phyloP scores from a whole-genome alignment of 2,797 vertebrate genomes.

The Huso huso region DNA sequence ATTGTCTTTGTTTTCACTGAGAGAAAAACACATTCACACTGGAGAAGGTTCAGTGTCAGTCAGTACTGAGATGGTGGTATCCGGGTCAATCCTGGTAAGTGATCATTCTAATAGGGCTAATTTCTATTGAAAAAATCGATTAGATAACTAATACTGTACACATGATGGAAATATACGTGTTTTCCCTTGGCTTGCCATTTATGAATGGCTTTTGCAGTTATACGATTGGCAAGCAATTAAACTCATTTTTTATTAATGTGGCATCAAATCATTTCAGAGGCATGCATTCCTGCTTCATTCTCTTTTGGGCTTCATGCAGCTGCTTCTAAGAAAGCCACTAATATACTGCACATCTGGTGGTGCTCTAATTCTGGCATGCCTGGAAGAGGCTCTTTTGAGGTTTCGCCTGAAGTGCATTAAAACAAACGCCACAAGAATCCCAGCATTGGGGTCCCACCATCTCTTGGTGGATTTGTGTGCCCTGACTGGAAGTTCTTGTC shows the following conservation, averaged over 20 bases:
- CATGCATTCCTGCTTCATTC: neutral
- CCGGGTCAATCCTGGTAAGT: too few relatives aligned
- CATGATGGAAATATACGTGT: slow-evolving; percentile 13
- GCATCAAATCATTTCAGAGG: slow-evolving; percentile 19
- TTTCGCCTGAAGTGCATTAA: slow-evolving; percentile 36
- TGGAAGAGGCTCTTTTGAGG: slow-evolving; percentile 41
- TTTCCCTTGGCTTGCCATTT: slow-evolving; percentile 16
- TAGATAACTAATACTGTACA: slow-evolving; percentile 26
- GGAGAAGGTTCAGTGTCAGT: slow-evolving; percentile 24
- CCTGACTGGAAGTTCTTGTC: slow-evolving; percentile 37
- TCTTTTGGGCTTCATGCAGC: slow-evolving; percentile 17
- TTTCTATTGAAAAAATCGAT: slow-evolving; percentile 27
- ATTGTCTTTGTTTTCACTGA: slow-evolving; percentile 15
- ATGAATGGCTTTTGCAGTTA: slow-evolving; percentile 27
- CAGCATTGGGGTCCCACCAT: slow-evolving; percentile 37
- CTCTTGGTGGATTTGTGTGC: slow-evolving; percentile 36
- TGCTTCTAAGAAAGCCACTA: slow-evolving; percentile 19
- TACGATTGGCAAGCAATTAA: slow-evolving; percentile 16
- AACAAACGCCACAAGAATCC: slow-evolving; percentile 34
- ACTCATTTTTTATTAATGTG: slow-evolving; percentile 29
- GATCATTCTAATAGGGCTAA: too few relatives aligned
- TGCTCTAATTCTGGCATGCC: slow-evolving; percentile 18
- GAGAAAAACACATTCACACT: slow-evolving; percentile 34
- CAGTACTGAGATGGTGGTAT: slow-evolving; percentile 18
- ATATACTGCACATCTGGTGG: slow-evolving; percentile 33